Evolutionary conservation across 2,888 invertebrate genomes (phyloP).

Genomic region (Cheilosia impressa): DNA sequence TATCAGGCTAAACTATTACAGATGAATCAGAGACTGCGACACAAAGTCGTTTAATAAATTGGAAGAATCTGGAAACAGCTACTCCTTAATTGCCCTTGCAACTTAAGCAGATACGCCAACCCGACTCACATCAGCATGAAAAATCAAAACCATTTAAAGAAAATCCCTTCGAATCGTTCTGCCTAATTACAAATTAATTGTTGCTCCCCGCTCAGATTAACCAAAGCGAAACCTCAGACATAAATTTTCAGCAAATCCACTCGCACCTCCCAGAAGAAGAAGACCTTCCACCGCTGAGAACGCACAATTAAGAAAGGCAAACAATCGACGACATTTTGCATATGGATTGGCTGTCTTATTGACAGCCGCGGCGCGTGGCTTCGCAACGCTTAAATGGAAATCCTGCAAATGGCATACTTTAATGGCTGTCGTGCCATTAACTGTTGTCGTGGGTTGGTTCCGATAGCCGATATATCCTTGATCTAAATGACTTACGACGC

Average conservation of each 20-base stretch:
- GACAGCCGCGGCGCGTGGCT: constrained; percentile 12
- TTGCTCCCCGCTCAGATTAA: constrained; percentile 5
- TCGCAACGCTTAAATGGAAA: constrained; percentile 4
- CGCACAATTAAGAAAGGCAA: constrained; percentile 51
- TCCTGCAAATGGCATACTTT: constrained; percentile 46
- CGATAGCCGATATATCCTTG: constrained; percentile 10
- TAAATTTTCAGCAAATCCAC: constrained; percentile 3
- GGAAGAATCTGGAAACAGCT: too few relatives aligned
- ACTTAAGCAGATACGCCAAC: too few relatives aligned
- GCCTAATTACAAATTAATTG: constrained; percentile 48
- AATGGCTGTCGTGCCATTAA: constrained; percentile 52
- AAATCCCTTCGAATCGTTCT: too few relatives aligned
- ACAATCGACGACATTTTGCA: constrained; percentile 52
- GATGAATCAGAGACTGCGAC: too few relatives aligned
- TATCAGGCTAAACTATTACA: too few relatives aligned
- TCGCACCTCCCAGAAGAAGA: constrained; percentile 14
- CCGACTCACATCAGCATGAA: too few relatives aligned
- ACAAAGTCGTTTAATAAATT: too few relatives aligned
- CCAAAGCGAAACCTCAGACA: constrained; percentile 13
- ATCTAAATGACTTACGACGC: constrained; percentile 37
- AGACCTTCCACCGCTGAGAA: constrained; percentile 30
- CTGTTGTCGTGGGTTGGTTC: constrained; percentile 19
- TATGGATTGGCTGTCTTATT: constrained; percentile 18
- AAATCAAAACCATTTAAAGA: too few relatives aligned
- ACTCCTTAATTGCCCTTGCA: too few relatives aligned